Conservation (phyloP, 2,888 invertebrate genomes). For the Metopia argyrocephala region DNA sequence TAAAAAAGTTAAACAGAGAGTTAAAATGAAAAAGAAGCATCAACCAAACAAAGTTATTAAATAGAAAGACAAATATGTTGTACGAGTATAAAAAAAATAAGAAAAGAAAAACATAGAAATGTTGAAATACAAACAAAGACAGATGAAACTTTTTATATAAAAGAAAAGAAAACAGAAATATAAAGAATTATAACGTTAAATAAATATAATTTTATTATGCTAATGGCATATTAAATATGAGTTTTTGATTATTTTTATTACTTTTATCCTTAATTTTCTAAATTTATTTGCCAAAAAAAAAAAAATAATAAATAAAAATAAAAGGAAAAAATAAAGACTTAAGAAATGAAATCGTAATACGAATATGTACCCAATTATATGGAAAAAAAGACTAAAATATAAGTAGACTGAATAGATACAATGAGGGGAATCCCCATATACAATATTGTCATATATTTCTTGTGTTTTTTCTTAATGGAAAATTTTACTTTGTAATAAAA, state of each 20-base stretch:
- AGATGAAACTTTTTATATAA: neutral
- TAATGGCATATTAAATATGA: constrained; percentile 19
- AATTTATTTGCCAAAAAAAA: constrained; percentile 1
- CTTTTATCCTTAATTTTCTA: constrained; percentile 8
- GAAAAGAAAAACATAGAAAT: neutral
- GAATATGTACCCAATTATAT: too few species aligned
- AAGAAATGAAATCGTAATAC: too few species aligned
- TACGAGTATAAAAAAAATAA: neutral
- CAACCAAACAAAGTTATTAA: neutral
- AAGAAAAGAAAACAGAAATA: neutral
- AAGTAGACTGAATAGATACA: too few species aligned
- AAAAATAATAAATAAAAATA: neutral
- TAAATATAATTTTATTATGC: constrained; percentile 30
- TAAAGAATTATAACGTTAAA: neutral
- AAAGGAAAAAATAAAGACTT: neutral
- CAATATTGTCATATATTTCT: too few species aligned
- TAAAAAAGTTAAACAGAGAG: constrained; percentile 7
- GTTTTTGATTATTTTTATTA: neutral
- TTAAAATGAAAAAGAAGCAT: neutral
- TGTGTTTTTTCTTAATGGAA: too few species aligned
- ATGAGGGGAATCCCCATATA: too few species aligned
- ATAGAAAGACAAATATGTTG: neutral
- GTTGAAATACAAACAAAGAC: neutral
- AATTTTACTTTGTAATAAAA: too few species aligned
- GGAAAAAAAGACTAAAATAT: too few species aligned